A percentile compares a stretch with the other conserved stretches of the same genome.
phyloP scores from a whole-genome alignment of 2,113 vertebrate genomes.

The Coryphaenoides rupestris region DNA sequence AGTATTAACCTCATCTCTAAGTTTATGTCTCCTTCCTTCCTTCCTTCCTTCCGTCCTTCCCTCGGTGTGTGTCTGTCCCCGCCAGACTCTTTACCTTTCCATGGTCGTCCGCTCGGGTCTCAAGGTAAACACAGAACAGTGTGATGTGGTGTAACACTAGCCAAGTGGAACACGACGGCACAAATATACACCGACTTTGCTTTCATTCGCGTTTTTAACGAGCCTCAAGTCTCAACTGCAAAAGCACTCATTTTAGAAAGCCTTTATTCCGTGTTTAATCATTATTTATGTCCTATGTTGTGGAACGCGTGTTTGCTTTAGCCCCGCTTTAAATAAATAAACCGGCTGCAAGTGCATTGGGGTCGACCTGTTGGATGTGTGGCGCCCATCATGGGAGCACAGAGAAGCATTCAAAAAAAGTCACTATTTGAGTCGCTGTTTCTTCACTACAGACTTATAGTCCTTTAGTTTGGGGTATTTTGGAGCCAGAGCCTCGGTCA shows the following conservation, averaged over 20 bases:
- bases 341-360: slow-evolving; percentile 40
- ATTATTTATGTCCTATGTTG: slow-evolving; percentile 29
- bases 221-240: background rate
- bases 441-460: slow-evolving; percentile 49
- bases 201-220: no score
- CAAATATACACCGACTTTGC: background rate
- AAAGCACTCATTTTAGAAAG: background rate
- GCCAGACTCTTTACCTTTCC: slow-evolving; percentile 26
- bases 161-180: background rate
- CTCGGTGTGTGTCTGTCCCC: slow-evolving; percentile 55
- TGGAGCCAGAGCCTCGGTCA: slow-evolving; percentile 59
- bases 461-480: slow-evolving; percentile 60
- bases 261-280: background rate
- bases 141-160: background rate
- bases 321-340: slow-evolving; percentile 17
- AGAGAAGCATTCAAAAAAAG: slow-evolving; percentile 48
- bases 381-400: slow-evolving; percentile 27
- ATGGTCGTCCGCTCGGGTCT: slow-evolving; percentile 17
- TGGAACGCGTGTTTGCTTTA: slow-evolving; percentile 25
- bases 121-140: slow-evolving; percentile 47
- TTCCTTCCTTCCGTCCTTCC: no score
- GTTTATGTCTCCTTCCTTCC: slow-evolving; percentile 44
- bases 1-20: slow-evolving; percentile 38
- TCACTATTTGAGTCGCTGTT: slow-evolving; percentile 45
- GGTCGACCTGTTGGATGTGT: slow-evolving; percentile 38